phyloP scores from a whole-genome alignment of 2,113 vertebrate genomes.

The Rhinopomastus cyanomelas region DNA sequence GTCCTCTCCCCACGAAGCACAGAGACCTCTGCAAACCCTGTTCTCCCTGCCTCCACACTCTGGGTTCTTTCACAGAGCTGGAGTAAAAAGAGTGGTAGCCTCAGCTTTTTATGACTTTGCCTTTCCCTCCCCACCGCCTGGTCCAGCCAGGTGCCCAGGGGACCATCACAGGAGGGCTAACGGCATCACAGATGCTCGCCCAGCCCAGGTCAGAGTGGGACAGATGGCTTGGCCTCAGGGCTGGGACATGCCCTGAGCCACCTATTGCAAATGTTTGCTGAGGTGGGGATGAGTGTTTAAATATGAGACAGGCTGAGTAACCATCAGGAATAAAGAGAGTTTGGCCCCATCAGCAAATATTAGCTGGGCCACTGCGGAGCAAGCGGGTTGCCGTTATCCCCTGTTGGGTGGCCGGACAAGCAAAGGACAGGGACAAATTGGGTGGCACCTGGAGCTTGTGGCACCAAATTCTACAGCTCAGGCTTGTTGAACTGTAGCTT shows the following conservation, averaged over 20 bases:
- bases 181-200: neutral
- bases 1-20: neutral
- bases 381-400: rapidly evolving
- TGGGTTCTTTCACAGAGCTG: neutral
- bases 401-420: rapidly evolving
- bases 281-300: neutral
- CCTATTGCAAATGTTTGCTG: constrained; percentile 9
- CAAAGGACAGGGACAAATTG: neutral
- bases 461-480: neutral
- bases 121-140: neutral
- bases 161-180: neutral
- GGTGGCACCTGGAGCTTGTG: neutral
- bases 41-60: neutral
- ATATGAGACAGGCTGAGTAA: constrained; percentile 11
- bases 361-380: neutral
- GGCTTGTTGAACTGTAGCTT: neutral
- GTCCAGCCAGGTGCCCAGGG: rapidly evolving
- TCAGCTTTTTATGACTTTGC: neutral
- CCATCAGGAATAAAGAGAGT: neutral
- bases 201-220: neutral
- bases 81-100: neutral
- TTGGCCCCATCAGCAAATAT: neutral
- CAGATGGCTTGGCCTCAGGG: neutral
- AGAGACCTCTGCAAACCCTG: neutral
- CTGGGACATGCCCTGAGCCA: neutral